phyloP scores from a whole-genome alignment of 2,113 vertebrate species.

The Eonycteris spelaea region DNA sequence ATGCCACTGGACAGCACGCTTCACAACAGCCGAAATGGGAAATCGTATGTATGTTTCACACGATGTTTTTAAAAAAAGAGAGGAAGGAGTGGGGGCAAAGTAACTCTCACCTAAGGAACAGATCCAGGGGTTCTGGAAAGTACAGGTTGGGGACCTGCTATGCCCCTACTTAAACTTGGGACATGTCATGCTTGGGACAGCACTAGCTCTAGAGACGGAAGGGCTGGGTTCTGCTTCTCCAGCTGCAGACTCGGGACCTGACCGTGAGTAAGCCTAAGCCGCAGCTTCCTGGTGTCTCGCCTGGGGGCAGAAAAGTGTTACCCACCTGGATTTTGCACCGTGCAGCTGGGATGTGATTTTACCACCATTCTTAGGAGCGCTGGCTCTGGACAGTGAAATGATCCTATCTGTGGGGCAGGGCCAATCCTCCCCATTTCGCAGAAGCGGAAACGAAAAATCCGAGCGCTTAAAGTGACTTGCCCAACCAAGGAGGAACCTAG shows the following conservation, averaged over 20 bases:
- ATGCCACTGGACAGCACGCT: not conserved
- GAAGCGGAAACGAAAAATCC: not conserved
- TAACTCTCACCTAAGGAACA: not conserved
- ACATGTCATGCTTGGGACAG: not conserved
- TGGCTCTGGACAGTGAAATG: not conserved
- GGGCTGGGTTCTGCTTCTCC: not conserved
- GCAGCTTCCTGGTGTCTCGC: no score
- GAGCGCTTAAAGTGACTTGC: not conserved
- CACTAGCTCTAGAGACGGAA: not conserved
- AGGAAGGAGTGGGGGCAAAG: not conserved
- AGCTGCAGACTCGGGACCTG: not conserved
- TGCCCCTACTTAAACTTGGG: no score
- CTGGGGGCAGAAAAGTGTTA: not conserved
- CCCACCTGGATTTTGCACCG: no score
- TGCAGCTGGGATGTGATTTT: not conserved
- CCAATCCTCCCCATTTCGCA: not conserved
- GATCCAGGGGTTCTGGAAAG: not conserved
- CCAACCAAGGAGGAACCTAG: not conserved
- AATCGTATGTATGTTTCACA: not conserved
- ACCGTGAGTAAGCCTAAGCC: not conserved
- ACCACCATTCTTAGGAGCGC: not conserved
- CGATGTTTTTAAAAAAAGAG: not conserved
- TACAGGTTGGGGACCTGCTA: not conserved
- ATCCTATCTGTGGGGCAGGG: not conserved
- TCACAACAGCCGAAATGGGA: not conserved